Conservation (phyloP, 2,113 vertebrate species). For the Numenius arquata region DNA sequence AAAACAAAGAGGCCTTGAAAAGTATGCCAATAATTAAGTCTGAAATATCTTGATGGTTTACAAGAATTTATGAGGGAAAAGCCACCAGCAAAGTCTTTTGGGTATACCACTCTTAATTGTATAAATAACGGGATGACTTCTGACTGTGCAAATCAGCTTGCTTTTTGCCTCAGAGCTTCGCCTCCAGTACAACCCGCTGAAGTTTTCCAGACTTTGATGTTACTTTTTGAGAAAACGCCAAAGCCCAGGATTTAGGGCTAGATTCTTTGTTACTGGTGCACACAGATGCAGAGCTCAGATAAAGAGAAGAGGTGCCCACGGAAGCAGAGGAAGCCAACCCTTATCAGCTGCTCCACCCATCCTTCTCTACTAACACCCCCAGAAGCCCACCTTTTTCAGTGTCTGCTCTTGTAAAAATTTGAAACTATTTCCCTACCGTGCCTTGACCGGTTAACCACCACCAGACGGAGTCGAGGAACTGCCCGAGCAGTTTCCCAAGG, state of each 20-base stretch:
- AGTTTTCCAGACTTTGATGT: not conserved
- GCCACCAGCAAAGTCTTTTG: not conserved
- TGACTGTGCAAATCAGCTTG: not conserved
- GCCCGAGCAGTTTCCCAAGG: accelerated
- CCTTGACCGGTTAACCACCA: not conserved
- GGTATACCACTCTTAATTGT: not conserved
- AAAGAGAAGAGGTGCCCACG: not conserved
- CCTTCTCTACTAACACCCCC: not conserved
- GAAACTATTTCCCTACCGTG: not conserved
- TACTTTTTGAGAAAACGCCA: not conserved
- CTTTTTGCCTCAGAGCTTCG: not conserved
- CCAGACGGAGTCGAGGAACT: not conserved
- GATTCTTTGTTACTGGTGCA: not conserved
- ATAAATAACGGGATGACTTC: not conserved
- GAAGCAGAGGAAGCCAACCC: not conserved
- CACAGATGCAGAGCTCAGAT: not conserved
- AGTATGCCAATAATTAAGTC: not conserved
- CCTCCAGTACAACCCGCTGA: not conserved
- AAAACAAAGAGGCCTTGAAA: slow-evolving; percentile 13
- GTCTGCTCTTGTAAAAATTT: not conserved
- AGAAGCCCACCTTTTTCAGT: not conserved
- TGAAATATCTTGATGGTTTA: not conserved
- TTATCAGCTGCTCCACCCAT: not conserved
- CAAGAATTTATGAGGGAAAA: not conserved
- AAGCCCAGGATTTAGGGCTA: not conserved